Evolutionary conservation across 2,113 vertebrate genomes (phyloP), one percentile per base, ranked within the genome.

Genomic region (Herpailurus yagouaroundi): DNA sequence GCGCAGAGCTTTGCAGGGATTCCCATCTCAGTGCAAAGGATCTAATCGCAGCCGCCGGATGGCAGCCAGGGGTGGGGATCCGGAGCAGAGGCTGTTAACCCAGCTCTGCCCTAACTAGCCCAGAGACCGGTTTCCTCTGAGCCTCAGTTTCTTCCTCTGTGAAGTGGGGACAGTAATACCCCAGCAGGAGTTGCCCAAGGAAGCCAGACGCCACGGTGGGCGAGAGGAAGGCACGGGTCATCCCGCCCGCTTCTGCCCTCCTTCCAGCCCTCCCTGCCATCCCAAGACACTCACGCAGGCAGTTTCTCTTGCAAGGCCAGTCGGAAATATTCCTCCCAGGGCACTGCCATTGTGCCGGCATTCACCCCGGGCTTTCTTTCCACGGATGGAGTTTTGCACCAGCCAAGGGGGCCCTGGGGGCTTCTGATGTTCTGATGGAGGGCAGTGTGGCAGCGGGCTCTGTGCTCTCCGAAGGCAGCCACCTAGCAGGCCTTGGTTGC

Each of bases 221-320:
- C 14, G 4, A 6, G 36, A 68, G 31, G 19, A 50, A 66, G 74
- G 71, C 18, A 11, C 4, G 25, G 18, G 45, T 31, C 41, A 2
- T 3, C 81, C 13, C 33, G 11, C 38, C 41, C 10, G 16, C 31
- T 27, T 27, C 73, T 21, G 25, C 36, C 68, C 7, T 25, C 45
- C 57, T 50, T 5, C 55, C 94, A 88, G 96, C 27, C 93, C 97
- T 97, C 98, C 98, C 98, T 1, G 50, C 74, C 83, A 4, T 48
- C 5, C 33, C 0, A 0, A 3, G 4, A 29, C 66, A 91, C 97
- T 96, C 91, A 98, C 97, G 0, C 0, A 0, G 52, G 71, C 63
- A 98, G 82, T 41, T 97, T 98, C 88, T 99, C 98, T 73, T 57
- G 94, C 13, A 97, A 92, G 41, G 92, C 94, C 4, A 1, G 83